Conservation (phyloP, 2,113 vertebrate genomes). For the Rhipidura dahli region DNA sequence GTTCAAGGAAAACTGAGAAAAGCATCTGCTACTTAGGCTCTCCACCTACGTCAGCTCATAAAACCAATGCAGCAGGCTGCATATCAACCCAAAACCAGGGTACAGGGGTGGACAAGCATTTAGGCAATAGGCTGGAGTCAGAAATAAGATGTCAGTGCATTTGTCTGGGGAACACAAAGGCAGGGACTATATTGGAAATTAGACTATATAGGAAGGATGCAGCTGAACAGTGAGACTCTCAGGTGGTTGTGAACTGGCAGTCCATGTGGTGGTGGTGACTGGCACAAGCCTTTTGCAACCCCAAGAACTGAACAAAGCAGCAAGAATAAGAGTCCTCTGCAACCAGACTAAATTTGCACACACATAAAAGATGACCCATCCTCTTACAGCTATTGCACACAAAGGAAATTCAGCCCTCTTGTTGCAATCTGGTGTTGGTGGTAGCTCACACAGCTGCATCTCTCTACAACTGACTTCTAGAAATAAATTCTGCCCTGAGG, state of each 20-base stretch:
- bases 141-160: not conserved
- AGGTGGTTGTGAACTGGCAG: not conserved
- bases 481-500: not conserved
- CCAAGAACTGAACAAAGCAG: not conserved
- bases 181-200: rapidly evolving
- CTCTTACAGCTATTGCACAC: not conserved
- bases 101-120: rapidly evolving
- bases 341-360: not conserved
- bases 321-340: not conserved
- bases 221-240: not conserved
- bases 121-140: rapidly evolving
- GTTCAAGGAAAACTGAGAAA: not conserved
- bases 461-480: not conserved
- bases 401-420: not conserved
- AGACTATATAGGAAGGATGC: not conserved
- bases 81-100: not conserved
- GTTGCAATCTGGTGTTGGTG: not conserved
- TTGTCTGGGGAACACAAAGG: not conserved
- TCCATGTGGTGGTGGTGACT: not conserved
- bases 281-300: not conserved
- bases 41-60: not conserved
- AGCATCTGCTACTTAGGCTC: not conserved
- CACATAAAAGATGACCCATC: not conserved
- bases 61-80: not conserved
- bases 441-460: not conserved